Conservation (phyloP, 2,113 vertebrate genomes). For the Tapirus terrestris region DNA sequence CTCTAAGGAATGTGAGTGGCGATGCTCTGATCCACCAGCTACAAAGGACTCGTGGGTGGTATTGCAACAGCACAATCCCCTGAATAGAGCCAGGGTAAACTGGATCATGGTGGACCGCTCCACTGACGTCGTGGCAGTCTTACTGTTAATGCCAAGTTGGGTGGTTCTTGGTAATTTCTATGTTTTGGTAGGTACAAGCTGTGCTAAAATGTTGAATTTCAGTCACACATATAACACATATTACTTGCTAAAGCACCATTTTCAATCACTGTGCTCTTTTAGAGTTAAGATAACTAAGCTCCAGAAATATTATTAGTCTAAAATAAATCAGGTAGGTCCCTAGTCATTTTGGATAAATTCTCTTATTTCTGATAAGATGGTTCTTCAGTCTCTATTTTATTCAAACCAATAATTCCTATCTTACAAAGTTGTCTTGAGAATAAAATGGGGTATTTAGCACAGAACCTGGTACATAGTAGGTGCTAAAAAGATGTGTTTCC, state of each 20-base stretch:
- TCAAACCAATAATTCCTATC: not conserved
- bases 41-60: not conserved
- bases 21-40: not conserved
- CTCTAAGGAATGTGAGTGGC: not conserved
- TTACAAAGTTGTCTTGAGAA: conserved; percentile 4
- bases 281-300: not conserved
- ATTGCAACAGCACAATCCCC: not conserved
- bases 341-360: not conserved
- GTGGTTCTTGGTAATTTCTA: not conserved
- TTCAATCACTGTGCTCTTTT: not conserved
- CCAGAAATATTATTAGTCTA: not conserved
- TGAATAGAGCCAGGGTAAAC: too few species aligned
- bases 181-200: not conserved
- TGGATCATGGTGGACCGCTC: accelerated
- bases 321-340: not conserved
- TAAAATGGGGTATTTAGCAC: not conserved
- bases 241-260: not conserved
- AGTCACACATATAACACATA: not conserved
- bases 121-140: not conserved
- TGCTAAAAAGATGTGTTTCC: not conserved
- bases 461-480: not conserved
- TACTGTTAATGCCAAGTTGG: not conserved
- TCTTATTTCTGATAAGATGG: not conserved
- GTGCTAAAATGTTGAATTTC: not conserved
- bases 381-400: not conserved